Evolutionary conservation across 2,797 vertebrate species (phyloP), one percentile per base, ranked within the genome.

Genomic region (Semaprochilodus insignis): DNA sequence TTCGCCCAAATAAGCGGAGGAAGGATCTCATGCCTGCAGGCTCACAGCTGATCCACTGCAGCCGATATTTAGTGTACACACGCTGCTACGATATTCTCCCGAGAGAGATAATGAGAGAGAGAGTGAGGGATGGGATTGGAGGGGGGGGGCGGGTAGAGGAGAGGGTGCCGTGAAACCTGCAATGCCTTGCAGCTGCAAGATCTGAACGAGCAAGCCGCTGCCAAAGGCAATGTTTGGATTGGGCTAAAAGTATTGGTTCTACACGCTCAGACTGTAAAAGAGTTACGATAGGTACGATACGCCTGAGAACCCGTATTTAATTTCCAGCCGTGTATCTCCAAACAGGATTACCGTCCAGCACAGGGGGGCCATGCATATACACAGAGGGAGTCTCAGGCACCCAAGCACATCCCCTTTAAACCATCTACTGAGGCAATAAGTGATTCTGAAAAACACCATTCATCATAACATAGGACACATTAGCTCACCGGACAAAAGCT

Each of bases 1-100:
- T 93, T 87, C 77, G 85, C 87, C 86, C 83, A 91, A 92, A 93
- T 91, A 91, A 91, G 88, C 80, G 81, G 65, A 89, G 89, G 83
- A 81, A 67, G 88, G 88, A 90, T 90, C 82, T 78, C 81, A 77
- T 82, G 90, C 90, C 75, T 72, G 77, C 87, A 84, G 88, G 83
- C 88, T 89, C 82, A 81, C 85, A 88, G 89, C 88, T 85, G 86
- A 92, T 92, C 89, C 83, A 76, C 62, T 66, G 85, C 84, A 87
- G 90, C 84, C 85, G 87, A 91, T 92, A 90, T 89, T 87, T 90
- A 88, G 85, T 88, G 85, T 88, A 85, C 72, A 87, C 85, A 90
- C 83, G 78, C 77, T 87, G 83, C 69, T 85, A 88, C 86, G 81
- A 81, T 84, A 88, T 90, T 87, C 89, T 85, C 85, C 85, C 73